These are phyloP conservation scores for Drosophila ambigua DNA, from an alignment of 1,140 invertebrate species.

Conservation along the genomic window DNA sequence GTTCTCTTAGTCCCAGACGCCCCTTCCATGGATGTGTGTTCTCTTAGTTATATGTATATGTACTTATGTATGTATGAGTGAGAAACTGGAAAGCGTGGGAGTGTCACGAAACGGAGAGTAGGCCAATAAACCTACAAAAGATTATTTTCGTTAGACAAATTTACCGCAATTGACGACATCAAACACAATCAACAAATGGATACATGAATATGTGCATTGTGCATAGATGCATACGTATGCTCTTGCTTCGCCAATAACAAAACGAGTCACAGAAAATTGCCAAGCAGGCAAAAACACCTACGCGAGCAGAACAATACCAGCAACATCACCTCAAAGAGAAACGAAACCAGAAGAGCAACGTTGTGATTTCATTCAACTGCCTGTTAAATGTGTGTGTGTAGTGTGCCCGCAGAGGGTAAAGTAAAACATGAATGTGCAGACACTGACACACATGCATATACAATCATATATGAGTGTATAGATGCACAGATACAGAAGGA, in stretches of 20 bases:
- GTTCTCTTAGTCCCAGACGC: slow-evolving; percentile 9
- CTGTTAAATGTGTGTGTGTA: slow-evolving; percentile 4
- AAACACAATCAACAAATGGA: slow-evolving; percentile 5
- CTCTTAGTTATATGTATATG: no score
- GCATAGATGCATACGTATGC: slow-evolving; percentile 23
- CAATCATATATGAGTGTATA: no score
- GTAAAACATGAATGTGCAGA: slow-evolving; percentile 3
- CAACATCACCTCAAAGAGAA: no score
- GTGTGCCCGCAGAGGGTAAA: neutral
- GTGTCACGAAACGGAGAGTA: no score
- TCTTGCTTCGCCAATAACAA: slow-evolving; percentile 2
- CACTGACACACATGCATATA: neutral
- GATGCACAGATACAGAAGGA: no score
- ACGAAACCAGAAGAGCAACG: neutral
- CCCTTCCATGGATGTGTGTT: no score
- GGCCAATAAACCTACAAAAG: no score
- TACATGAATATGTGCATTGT: slow-evolving; percentile 27
- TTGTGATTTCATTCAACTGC: slow-evolving; percentile 4
- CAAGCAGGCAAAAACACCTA: neutral
- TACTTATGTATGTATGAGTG: no score
- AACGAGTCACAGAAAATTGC: neutral
- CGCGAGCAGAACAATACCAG: no score
- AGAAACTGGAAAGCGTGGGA: no score
- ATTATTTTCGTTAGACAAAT: no score
- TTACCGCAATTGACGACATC: no score